These are phyloP conservation scores for Tetramorium bicarinatum DNA, from an alignment of 2,888 invertebrate genomes.

Conservation along the genomic window DNA sequence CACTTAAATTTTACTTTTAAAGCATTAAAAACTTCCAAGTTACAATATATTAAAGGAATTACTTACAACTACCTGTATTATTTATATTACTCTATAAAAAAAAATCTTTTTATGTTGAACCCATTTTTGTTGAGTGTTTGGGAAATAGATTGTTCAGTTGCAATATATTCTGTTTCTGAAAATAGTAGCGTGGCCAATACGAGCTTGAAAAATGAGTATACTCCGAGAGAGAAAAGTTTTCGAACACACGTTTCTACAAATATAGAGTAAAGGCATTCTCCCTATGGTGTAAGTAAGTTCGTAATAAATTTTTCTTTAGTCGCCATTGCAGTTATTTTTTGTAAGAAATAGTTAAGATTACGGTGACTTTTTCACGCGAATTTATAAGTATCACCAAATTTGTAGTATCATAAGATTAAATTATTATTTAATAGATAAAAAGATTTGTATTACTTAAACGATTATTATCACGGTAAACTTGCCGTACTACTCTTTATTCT, in stretches of 20 bases:
- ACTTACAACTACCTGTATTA: background rate
- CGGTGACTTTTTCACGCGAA: background rate
- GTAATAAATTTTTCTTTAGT: slow-evolving; percentile 54
- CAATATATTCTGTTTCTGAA: slow-evolving; percentile 43
- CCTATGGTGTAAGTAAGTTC: slow-evolving; percentile 36
- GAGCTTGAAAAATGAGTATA: slow-evolving; percentile 50
- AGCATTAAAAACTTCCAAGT: background rate
- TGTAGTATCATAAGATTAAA: background rate
- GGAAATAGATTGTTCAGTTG: slow-evolving; percentile 32
- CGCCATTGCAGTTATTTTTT: slow-evolving; percentile 13
- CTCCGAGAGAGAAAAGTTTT: slow-evolving; percentile 53
- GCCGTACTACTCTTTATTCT: background rate
- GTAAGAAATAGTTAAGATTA: slow-evolving; percentile 8
- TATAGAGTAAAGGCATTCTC: slow-evolving; percentile 40
- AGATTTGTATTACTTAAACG: background rate
- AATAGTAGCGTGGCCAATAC: slow-evolving; percentile 43
- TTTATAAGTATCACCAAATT: background rate
- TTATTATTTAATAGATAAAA: background rate
- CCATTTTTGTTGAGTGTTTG: background rate
- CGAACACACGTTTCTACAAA: slow-evolving; percentile 49
- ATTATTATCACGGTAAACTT: background rate
- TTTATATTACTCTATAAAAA: background rate
- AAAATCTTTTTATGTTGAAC: background rate
- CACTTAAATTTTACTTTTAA: slow-evolving; percentile 1
- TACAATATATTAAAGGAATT: background rate